Evolutionary conservation across 1,140 invertebrate genomes (phyloP), one percentile per base, ranked within the genome.

Genomic region (Danaus plexippus): DNA sequence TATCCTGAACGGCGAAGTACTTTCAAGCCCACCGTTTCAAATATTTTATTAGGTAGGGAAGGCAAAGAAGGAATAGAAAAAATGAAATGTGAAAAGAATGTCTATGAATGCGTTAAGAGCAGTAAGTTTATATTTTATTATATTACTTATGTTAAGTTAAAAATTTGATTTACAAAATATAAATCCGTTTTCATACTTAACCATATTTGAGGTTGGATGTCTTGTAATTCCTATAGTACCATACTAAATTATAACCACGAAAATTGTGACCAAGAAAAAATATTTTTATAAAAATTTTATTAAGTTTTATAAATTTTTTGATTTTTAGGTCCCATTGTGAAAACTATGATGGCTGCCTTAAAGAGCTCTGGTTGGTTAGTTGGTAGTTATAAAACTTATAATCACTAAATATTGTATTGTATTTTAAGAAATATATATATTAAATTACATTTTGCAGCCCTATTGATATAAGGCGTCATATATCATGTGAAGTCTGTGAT

Each of bases 401-500:
- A 32, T 44, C 44, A 53, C 1, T 11, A 47, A 18, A 9, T 11
- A 18, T 32, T 13, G 5, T 43, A 47, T 44, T 60, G 2, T 8
- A 32, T 32, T 5, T 32, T 6, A 7, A 15, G 45, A 45, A 47
- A 49, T 41, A 42, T 52, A 6, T 42, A 52, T 58, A 48, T 68
- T 41, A 44, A 58, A 13, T 69, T 80, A 78, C 42, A 22, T 69
- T 66, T 75, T 70, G 54, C 59, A 73, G 71, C 57, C 63, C 72
- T 68, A 87, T 98, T 61, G 94, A 97, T 79, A 87, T 97, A 44
- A 85, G 93, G 11, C 89, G 97, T 60, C 97, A 98, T 77, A 92
- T 98, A 59, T 92, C 94, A 0, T 98, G 97, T 89, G 97, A 98
- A 90, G 90, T 93, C 12, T 99, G 97, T 87, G 91, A 94, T 73